phyloP scores from a whole-genome alignment of 2,888 invertebrate species.

The Gymnocheta viridis region DNA sequence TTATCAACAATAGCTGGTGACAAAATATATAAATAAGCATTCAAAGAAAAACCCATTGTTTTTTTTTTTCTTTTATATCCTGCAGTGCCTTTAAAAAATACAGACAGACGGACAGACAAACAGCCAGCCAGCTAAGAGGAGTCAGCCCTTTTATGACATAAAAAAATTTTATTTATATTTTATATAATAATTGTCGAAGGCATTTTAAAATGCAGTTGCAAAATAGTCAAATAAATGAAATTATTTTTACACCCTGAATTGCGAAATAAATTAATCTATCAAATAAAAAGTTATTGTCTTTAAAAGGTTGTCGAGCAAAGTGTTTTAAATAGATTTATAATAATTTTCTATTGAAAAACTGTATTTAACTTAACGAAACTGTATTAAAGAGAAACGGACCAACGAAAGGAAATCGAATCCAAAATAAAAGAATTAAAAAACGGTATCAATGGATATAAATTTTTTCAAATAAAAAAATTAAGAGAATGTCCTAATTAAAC shows the following conservation, averaged over 20 bases:
- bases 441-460: no score
- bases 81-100: conserved; percentile 11
- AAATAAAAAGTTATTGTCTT: conserved; percentile 2
- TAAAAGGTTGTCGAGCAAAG: background rate
- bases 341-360: no score
- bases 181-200: conserved; percentile 37
- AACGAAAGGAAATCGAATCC: no score
- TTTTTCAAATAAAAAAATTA: no score
- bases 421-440: no score
- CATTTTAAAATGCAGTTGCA: background rate
- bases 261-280: background rate
- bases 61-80: conserved; percentile 7
- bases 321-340: background rate
- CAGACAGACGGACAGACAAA: background rate
- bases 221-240: background rate
- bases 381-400: no score
- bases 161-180: conserved; percentile 30
- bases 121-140: no score
- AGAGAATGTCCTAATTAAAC: no score
- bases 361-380: no score
- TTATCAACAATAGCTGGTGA: background rate
- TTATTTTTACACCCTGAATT: background rate
- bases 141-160: background rate
- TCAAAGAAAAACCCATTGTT: background rate
- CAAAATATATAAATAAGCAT: background rate